Conservation (phyloP, 2,797 vertebrate species). For the Platalea minor region DNA sequence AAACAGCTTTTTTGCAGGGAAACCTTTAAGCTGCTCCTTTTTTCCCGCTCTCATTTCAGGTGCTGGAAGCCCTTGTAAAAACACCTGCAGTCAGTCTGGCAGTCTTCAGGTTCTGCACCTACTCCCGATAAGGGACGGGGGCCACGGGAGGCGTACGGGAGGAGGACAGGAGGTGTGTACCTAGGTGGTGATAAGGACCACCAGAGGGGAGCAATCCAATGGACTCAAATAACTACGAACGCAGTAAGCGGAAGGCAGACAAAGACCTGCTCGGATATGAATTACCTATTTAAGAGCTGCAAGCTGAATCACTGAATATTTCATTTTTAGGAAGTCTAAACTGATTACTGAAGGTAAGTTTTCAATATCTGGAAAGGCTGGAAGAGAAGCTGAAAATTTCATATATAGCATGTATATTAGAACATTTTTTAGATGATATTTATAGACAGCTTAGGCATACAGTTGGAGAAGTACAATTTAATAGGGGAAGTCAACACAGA, state of each 20-base stretch:
- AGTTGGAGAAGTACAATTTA: slow-evolving; percentile 72
- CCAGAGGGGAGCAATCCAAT: not conserved
- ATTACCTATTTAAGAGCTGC: not conserved
- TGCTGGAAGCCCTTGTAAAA: not conserved
- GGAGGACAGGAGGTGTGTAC: not conserved
- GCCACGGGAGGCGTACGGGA: fast-evolving
- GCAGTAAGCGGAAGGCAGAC: not conserved
- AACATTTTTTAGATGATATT: slow-evolving; percentile 75
- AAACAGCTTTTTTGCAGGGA: not conserved
- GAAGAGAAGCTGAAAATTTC: slow-evolving; percentile 66
- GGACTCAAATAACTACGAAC: not conserved
- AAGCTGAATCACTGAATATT: not conserved
- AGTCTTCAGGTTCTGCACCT: not conserved
- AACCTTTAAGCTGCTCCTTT: not conserved
- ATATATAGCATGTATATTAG: slow-evolving; percentile 74
- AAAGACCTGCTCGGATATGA: not conserved
- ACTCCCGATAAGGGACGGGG: fast-evolving
- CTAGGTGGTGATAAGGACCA: not conserved
- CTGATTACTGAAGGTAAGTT: slow-evolving; percentile 32
- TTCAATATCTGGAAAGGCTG: slow-evolving; percentile 60
- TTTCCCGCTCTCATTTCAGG: fast-evolving
- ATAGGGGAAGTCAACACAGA: slow-evolving; percentile 78
- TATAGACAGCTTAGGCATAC: slow-evolving; percentile 77
- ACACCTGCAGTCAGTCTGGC: not conserved
- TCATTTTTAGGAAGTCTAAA: slow-evolving; percentile 55